Evolutionary conservation across 1,140 invertebrate genomes (phyloP).

Genomic region (Cherax quadricarinatus): DNA sequence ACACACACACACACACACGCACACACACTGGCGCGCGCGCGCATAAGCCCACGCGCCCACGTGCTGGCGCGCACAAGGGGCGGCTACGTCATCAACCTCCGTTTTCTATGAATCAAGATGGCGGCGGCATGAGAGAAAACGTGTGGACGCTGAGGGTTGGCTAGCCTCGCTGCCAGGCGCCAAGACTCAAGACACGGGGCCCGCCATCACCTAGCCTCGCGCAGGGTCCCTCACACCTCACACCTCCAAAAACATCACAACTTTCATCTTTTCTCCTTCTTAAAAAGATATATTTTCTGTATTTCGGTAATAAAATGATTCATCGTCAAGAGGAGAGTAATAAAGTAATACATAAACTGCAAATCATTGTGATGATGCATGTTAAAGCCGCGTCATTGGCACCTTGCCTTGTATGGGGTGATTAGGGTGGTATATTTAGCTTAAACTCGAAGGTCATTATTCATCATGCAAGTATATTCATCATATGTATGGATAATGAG

Average conservation of each 20-base stretch:
- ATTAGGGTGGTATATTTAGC: background rate
- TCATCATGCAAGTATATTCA: background rate
- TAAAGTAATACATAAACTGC: background rate
- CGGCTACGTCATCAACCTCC: no score
- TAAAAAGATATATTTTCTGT: constrained; percentile 10
- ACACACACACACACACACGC: no score
- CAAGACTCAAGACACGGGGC: constrained; percentile 36
- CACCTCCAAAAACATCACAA: background rate
- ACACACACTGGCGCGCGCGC: no score
- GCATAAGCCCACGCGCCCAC: no score
- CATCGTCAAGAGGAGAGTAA: no score
- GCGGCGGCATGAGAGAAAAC: constrained; percentile 24
- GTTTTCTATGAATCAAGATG: constrained; percentile 16
- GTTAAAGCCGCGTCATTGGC: background rate
- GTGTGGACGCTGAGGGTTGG: background rate
- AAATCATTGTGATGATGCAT: constrained; percentile 2
- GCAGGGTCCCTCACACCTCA: constrained; percentile 27
- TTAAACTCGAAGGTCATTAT: background rate
- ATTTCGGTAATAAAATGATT: background rate
- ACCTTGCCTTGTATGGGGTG: background rate
- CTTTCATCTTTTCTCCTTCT: background rate
- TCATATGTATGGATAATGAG: background rate
- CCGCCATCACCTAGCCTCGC: constrained; percentile 48
- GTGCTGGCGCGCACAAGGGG: no score
- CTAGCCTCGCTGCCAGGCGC: constrained; percentile 46